Evolutionary conservation across 2,113 vertebrate genomes (phyloP).

Genomic region (Lophura nycthemera): DNA sequence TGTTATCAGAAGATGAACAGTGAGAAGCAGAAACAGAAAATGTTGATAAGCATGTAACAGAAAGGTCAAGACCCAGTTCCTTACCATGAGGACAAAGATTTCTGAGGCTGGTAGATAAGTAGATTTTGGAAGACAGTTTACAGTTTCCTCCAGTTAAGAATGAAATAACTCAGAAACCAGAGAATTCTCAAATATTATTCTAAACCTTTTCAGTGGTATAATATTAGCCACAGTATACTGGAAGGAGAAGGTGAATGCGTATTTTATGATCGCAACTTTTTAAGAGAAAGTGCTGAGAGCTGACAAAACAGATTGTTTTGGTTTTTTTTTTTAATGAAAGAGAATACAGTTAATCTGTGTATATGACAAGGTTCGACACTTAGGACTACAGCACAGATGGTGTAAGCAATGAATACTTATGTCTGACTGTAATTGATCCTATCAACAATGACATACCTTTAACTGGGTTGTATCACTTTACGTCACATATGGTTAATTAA

Average conservation of each 20-base stretch:
- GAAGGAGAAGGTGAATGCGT: slow-evolving; percentile 11
- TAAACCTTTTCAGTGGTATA: neutral
- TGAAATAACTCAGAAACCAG: neutral
- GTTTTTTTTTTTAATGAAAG: slow-evolving; percentile 47
- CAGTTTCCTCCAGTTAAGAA: neutral
- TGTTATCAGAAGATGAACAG: neutral
- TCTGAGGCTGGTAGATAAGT: neutral
- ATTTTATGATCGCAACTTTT: slow-evolving; percentile 13
- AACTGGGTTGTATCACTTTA: slow-evolving; percentile 72
- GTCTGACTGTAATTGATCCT: slow-evolving; percentile 75
- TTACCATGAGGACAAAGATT: neutral
- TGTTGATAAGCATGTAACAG: neutral
- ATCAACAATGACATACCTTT: slow-evolving; percentile 76
- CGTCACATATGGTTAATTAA: slow-evolving; percentile 74
- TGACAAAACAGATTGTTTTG: slow-evolving; percentile 48
- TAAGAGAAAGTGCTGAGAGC: neutral
- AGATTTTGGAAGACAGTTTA: neutral
- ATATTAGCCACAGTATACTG: neutral
- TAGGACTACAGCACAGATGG: slow-evolving; percentile 70
- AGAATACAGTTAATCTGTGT: slow-evolving; percentile 58
- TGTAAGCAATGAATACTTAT: slow-evolving; percentile 67
- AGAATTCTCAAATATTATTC: neutral
- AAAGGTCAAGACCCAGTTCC: neutral
- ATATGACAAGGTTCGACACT: slow-evolving; percentile 67
- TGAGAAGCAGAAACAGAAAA: neutral